A percentile compares a stretch with the other conserved stretches of the same genome.
phyloP scores from a whole-genome alignment of 2,888 invertebrate species.

The Drosophila gaucha region DNA sequence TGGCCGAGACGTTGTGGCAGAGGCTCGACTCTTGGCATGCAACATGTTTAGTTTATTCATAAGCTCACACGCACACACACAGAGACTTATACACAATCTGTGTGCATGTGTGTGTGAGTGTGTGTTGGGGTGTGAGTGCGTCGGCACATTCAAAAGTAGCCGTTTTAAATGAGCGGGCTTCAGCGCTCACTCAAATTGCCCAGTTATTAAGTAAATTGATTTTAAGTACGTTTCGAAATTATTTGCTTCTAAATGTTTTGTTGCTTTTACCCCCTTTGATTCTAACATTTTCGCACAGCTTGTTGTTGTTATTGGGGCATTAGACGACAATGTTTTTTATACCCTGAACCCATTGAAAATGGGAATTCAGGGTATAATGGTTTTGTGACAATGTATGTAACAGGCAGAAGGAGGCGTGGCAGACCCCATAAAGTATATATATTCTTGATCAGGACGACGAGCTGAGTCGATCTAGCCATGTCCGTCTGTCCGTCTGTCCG shows the following conservation, averaged over 20 bases:
- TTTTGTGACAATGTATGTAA: too few species aligned
- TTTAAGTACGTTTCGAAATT: constrained; percentile 84
- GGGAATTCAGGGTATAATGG: too few species aligned
- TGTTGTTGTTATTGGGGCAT: constrained; percentile 25
- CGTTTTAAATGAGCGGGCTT: constrained; percentile 70
- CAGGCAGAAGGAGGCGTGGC: too few species aligned
- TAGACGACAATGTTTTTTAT: too few species aligned
- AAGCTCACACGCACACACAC: constrained; percentile 37
- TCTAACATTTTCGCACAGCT: constrained; percentile 29
- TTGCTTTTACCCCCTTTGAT: constrained; percentile 32
- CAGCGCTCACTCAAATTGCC: constrained; percentile 83
- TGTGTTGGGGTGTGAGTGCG: constrained; percentile 44
- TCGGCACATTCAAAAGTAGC: constrained; percentile 64
- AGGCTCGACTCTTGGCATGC: constrained; percentile 68
- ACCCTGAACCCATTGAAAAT: too few species aligned
- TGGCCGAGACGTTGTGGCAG: constrained; percentile 46
- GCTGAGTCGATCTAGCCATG: too few species aligned
- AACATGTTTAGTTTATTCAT: constrained; percentile 75
- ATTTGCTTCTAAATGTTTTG: constrained; percentile 80
- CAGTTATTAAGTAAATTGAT: constrained; percentile 85
- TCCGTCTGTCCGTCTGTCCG: too few species aligned
- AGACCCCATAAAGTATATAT: too few species aligned
- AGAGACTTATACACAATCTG: not conserved
- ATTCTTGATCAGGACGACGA: too few species aligned
- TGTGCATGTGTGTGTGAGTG: not conserved